These are phyloP conservation scores for Pteropus alecto DNA, from an alignment of 2,113 vertebrate genomes.

Conservation along the genomic window DNA sequence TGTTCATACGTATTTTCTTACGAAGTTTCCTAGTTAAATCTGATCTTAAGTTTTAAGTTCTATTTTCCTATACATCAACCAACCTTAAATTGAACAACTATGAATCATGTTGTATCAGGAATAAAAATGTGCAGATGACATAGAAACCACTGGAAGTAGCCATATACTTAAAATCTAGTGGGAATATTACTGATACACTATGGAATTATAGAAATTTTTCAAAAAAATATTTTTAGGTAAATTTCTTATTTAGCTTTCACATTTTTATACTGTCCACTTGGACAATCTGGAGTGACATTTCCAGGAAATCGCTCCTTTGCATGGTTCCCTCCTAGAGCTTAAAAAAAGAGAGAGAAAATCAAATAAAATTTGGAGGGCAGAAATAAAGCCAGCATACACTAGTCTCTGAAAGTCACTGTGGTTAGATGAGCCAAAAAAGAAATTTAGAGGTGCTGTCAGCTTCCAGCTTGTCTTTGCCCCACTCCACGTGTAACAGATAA, in stretches of 20 bases:
- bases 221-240: neutral
- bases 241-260: neutral
- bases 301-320: neutral
- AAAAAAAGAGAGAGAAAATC: neutral
- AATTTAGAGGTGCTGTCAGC: neutral
- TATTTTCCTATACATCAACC: neutral
- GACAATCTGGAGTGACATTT: neutral
- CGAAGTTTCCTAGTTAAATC: neutral
- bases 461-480: neutral
- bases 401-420: neutral
- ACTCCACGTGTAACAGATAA: neutral
- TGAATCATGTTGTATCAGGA: neutral
- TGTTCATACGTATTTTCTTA: neutral
- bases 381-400: neutral
- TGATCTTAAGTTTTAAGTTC: neutral
- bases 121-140: neutral
- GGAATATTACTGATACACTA: neutral
- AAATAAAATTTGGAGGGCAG: neutral
- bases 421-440: neutral
- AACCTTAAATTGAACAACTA: neutral
- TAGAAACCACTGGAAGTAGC: neutral
- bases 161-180: neutral
- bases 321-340: neutral
- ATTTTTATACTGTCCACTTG: neutral
- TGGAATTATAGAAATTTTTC: neutral